A percentile compares a stretch with the other conserved stretches of the same genome.
Evolutionary conservation across 1,140 invertebrate genomes (phyloP).

Genomic region (Caerostris extrusa): DNA sequence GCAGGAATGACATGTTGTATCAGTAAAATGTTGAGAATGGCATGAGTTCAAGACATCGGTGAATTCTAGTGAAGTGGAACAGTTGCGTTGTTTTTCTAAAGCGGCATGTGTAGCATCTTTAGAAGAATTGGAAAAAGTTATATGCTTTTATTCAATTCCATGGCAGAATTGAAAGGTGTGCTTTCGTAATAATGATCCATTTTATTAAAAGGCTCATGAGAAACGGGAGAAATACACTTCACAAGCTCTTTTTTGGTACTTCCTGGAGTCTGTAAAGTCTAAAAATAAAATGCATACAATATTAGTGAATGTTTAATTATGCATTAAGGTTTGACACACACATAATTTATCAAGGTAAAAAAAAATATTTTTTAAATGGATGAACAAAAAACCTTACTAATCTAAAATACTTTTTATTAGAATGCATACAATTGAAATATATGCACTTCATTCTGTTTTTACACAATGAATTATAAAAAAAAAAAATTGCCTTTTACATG

Average conservation of each 20-base stretch:
- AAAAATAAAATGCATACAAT: conserved; percentile 8
- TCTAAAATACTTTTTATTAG: too few relatives aligned
- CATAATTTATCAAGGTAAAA: too few relatives aligned
- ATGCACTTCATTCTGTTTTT: too few relatives aligned
- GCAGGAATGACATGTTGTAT: neutral
- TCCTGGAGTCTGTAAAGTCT: conserved; percentile 32
- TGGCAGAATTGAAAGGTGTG: conserved; percentile 54
- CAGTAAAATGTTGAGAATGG: neutral
- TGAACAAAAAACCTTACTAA: too few relatives aligned
- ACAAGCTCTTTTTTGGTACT: neutral
- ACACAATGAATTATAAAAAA: too few relatives aligned
- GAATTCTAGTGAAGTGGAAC: conserved; percentile 33
- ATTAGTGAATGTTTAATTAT: neutral
- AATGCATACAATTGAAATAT: too few relatives aligned
- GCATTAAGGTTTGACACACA: too few relatives aligned
- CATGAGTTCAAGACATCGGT: neutral
- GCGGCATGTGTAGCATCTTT: neutral
- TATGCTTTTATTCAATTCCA: neutral
- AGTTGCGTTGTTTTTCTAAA: conserved; percentile 39
- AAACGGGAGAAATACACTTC: conserved; percentile 55
- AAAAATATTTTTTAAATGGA: too few relatives aligned
- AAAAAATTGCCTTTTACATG: too few relatives aligned
- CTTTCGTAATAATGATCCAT: conserved; percentile 65
- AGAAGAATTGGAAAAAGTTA: neutral
- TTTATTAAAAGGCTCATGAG: conserved; percentile 65